Evolutionary conservation across 2,888 invertebrate species (phyloP), one percentile per base, ranked within the genome.

Genomic region (Ophion ventricosus): DNA sequence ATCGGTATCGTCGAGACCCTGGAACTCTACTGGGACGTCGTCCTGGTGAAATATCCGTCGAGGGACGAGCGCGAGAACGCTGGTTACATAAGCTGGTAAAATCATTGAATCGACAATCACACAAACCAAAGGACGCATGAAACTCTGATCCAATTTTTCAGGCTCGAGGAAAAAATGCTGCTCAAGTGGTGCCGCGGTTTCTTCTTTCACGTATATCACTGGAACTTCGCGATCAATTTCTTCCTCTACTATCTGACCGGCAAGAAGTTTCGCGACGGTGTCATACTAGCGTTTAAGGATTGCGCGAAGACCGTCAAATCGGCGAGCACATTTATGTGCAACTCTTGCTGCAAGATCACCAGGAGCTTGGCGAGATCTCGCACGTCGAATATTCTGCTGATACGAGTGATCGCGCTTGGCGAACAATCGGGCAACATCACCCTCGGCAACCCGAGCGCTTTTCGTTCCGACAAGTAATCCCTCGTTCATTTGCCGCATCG

Each of bases 201-300:
- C 35, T 92, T 89, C 83, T 93, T 93, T 78, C 92, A 91, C 43
- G 86, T 93, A 20, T 93, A 93, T 81, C 93, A 93, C 59, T 91
- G 92, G 89, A 93, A 92, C 85, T 93, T 93, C 82, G 91, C 91
- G 14, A 90, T 92, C 43, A 93, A 93, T 79, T 93, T 93, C 77
- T 93, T 93, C 80, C 88, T 93, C 11, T 93, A 93, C 80, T 93
- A 90, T 84, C 88, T 92, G 2, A 91, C 93, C 7, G 93, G 93
- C 29, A 87, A 91, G 63, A 93, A 92, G 79, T 93, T 93, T 82
- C 88, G 92, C 35, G 88, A 84, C 29, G 87, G 88, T 64, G 91
- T 90, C 0, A 84, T 88, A 77, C 82, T 82, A 20, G 87, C 87
- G 25, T 82, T 90, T 49, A 87, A 81, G 20, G 86, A 83, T 66